Base-by-base conservation (phyloP, 2,888 invertebrate species). In the Papilio elwesi region DNA sequence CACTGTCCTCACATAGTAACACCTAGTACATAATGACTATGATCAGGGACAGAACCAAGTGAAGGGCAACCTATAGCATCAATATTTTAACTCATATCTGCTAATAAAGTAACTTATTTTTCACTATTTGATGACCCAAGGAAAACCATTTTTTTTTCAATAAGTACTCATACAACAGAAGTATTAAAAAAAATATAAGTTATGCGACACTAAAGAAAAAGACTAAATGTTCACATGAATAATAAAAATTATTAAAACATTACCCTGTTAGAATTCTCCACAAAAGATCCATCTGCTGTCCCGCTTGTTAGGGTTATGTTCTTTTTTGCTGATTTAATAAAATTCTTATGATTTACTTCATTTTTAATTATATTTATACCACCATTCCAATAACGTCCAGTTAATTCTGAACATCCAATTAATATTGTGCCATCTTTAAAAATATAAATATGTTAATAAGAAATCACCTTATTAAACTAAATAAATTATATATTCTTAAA, bases 311-410 rank as follows among this genome's bases (percentile, higher is more conserved):
- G 80, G 52, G 80, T 78, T 68, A 94, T 89, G 74, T 81, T 82
- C 73, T 84, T 83, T 73, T 87, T 90, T n/a, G 81, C 79, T 51
- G 83, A 79, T 43, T 77, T 80, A 53, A 76, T 78, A 51, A 78
- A 76, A 68, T 78, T 81, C 75, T 81, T 81, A 16, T 84, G 85
- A 26, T 88, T 85, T 57, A 73, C 67, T n/a, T 87, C 77, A 74
- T 83, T 81, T 65, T 86, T 82, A 72, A 85, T 89, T 70, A 93
- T 77, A 73, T 84, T 86, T 12, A 83, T 90, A 59, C 88, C 89
- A 67, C 94, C 94, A 79, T 90, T 90, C 94, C 94, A 94, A 76
- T 91, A 91, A 7, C 94, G 84, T 1, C 94, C 94, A 26, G 92
- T 93, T 59, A 93, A 77, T 80, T 94, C 93, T 64, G 94, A 93